Base-by-base conservation (phyloP, 1,140 invertebrate genomes). In the Coboldia fuscipes region DNA sequence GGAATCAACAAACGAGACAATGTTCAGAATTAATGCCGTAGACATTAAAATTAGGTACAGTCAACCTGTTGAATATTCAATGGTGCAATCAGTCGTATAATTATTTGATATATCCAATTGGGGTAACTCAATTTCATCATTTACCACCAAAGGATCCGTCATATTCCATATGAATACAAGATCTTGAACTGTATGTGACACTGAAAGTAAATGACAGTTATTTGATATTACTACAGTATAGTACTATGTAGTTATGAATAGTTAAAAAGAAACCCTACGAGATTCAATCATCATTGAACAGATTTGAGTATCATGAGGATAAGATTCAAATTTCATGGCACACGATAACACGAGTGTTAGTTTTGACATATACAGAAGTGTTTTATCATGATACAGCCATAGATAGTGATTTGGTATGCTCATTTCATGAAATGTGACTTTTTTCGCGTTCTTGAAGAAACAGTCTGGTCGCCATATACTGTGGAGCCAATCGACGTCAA, bases 381-480 rank as follows among this genome's bases (percentile, higher is more conserved):
- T 86, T 54, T 86, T 86, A 46, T 88, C 83, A 48, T 85, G 78
- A 50, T 86, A 86, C 26, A 88, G 51, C 83, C 83, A 88, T 3
- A 86, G 60, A 57, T 89, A 89, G 56, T 90, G 84, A 57, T 89
- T 90, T 0, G 84, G 83, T 54, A 90, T 84, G 47, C 79, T 86
- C 83, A 90, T 90, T 60, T 88, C 82, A 42, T 88, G 82, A 44
- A 88, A 89, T 2, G 81, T 88, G 17, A 90, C 83, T 51, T 82
- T 82, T 52, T 89, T 89, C 23, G 84, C 83, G 52, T 89, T 89
- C 58, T 86, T 88, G 51, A 89, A 88, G 59, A 89, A 86, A 51
- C 80, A 84, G 56, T 89, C 84, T 0, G 84, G 84, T 35, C 82
- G 65, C 84, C 84, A 89, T 51, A 89, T 88, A 35, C 51, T 77